A percentile compares a stretch with the other conserved stretches of the same genome.
Conservation (phyloP, 2,797 vertebrate genomes). For the Mergus octosetaceus region DNA sequence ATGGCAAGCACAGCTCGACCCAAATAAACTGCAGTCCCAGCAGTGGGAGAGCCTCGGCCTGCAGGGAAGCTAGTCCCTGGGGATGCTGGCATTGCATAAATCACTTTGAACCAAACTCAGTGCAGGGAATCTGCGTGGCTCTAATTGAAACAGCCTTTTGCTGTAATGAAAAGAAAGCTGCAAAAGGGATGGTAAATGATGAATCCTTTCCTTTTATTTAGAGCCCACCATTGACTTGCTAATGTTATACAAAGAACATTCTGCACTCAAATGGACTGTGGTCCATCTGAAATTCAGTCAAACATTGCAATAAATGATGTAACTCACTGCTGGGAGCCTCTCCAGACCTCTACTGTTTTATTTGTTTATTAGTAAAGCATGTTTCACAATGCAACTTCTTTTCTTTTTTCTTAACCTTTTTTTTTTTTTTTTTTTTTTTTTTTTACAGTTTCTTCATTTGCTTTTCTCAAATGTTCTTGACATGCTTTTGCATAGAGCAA, state of each 20-base stretch:
- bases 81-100: conserved; percentile 20
- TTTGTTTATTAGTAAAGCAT: conserved; percentile 40
- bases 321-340: conserved; percentile 21
- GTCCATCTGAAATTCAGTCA: conserved; percentile 28
- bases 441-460: neutral
- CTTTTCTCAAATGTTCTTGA: conserved; percentile 21
- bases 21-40: neutral
- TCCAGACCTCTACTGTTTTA: conserved; percentile 40
- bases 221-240: neutral
- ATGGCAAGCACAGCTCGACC: neutral
- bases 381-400: neutral
- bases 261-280: neutral
- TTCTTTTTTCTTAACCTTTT: accelerated
- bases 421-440: neutral
- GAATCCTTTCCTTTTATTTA: conserved; percentile 46
- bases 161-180: conserved; percentile 31
- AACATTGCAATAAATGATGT: conserved; percentile 4
- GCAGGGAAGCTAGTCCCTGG: conserved; percentile 5
- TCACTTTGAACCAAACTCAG: neutral
- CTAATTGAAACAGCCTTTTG: conserved; percentile 34
- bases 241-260: neutral
- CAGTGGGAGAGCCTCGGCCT: neutral
- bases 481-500: neutral
- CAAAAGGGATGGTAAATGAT: conserved; percentile 19
- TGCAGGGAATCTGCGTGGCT: neutral